phyloP scores from a whole-genome alignment of 2,797 vertebrate genomes.

The Phalanger gymnotis region DNA sequence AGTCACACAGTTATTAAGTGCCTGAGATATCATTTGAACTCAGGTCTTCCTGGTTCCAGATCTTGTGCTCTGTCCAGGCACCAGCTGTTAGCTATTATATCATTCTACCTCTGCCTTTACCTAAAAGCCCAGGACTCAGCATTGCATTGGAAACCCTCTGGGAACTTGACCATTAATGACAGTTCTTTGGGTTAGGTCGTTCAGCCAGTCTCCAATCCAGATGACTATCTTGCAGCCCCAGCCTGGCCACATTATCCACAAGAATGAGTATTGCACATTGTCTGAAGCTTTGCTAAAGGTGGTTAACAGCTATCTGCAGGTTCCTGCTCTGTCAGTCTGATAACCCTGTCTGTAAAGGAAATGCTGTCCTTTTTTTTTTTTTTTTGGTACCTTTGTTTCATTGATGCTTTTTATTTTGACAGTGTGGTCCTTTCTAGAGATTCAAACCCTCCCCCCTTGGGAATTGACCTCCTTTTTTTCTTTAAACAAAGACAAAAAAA shows the following conservation, averaged over 20 bases:
- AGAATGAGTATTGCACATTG: not conserved
- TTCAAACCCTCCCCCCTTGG: not conserved
- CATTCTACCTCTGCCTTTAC: not conserved
- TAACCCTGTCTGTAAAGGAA: not conserved
- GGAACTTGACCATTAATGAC: not conserved
- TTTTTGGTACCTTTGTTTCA: not conserved
- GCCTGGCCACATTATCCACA: not conserved
- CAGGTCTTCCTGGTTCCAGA: too few relatives aligned
- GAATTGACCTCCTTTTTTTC: not conserved
- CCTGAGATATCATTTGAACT: not conserved
- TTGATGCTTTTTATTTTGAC: not conserved
- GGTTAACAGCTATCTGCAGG: too few relatives aligned
- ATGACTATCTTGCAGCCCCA: not conserved
- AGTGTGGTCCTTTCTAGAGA: not conserved
- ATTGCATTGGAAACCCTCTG: too few relatives aligned
- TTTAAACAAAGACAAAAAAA: not conserved
- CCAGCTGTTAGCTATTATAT: not conserved
- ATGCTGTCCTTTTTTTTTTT: not conserved
- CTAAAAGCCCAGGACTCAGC: not conserved
- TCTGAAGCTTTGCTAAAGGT: too few relatives aligned
- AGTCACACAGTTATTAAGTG: not conserved
- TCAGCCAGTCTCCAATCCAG: not conserved
- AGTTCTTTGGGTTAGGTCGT: not conserved
- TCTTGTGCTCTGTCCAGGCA: not conserved
- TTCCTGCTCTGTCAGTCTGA: not conserved